Base-by-base conservation (phyloP, 1,140 invertebrate genomes). In the Agrypnia vestita region DNA sequence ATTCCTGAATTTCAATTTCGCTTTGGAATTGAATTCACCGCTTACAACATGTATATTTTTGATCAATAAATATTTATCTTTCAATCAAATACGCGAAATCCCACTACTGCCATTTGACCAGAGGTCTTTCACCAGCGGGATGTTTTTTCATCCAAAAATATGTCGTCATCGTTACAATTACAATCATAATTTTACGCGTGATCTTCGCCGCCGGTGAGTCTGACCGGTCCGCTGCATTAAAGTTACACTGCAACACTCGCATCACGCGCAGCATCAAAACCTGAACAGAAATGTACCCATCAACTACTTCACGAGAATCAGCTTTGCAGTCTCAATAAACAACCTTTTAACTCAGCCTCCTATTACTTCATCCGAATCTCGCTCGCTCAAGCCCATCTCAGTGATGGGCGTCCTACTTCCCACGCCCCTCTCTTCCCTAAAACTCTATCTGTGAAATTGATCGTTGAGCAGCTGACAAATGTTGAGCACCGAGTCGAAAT, bases 351-450 rank as follows among this genome's bases (percentile, higher is more conserved):
- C 17, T 12, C 21, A 21, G 44, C 21, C 15, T 19, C 9, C 15
- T 49, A 0, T n/a, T 51, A 19, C 46, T 71, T 67, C 4, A 17
- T 15, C 8, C 13, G 44, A 15, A 13, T 15, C 3, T 67, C 10
- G 62, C 43, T 44, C 17, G 9, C 17, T 67, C 17, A 0, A n/a
- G 43, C n/a, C 44, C 62, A 67, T 67, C 62, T 67, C 62, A 17
- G 43, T 44, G 25, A 67, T 67, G 62, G n/a, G 15, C 19, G 67
- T 71, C 46, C 67, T 51, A 71, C 67, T 71, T 71, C 67, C 17
- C 67, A 71, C 67, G 67, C 67, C 67, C 47, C 67, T 71, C 67
- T 47, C 49, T 71, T 71, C 67, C 47, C 47, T 71, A 71, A 71
- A 71, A 51, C 47, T 12, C 12, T 17, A 13, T 53, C 67, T 53